Evolutionary conservation across 1,140 invertebrate genomes (phyloP), one percentile per base, ranked within the genome.

Genomic region (Apis cerana): DNA sequence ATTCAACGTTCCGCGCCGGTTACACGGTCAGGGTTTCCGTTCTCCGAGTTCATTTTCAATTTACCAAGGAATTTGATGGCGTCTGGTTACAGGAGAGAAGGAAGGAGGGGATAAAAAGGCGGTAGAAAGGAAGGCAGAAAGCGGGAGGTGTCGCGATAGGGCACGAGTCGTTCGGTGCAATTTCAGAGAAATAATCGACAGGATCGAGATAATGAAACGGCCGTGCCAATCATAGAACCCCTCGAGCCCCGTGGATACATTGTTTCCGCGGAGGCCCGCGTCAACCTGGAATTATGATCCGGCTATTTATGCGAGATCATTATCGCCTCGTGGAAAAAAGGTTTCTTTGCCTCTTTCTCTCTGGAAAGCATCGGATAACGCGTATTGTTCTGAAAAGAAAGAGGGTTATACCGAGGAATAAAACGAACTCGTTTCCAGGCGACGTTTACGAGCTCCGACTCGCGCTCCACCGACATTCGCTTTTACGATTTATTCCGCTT

Each of bases 1-100:
- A 89, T 91, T 90, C 87, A 86, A 86, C 80, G 86, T 75, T 88
- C 85, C 84, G 52, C 83, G 67, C 68, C 82, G 85, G 85, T 85
- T 87, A 77, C 67, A 75, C 80, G 78, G 72, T 79, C 83, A 87
- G 88, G 79, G 86, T 92, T 91, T 91, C 84, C 88, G 89, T 90
- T 89, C 76, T 48, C 74, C 80, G 79, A 84, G 85, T 86, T 88
- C 79, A 88, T 91, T 92, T 91, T 92, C 86, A 88, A 89, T 90
- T 89, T 90, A 86, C 64, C 21, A 27, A 69, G 15, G 33, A 5
- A 33, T 17, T 21, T 19, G 52, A 76, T 59, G 61, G 48, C 50
- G 17, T 9, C 23, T 33, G 23, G 19, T 2, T 0, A 13, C 2
- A 21, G 2, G 27, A 11, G 13, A 59, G 33, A 54, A 15, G 2